These are phyloP conservation scores for Linnaemya vulpina DNA, from an alignment of 2,888 invertebrate species.

Conservation along the genomic window DNA sequence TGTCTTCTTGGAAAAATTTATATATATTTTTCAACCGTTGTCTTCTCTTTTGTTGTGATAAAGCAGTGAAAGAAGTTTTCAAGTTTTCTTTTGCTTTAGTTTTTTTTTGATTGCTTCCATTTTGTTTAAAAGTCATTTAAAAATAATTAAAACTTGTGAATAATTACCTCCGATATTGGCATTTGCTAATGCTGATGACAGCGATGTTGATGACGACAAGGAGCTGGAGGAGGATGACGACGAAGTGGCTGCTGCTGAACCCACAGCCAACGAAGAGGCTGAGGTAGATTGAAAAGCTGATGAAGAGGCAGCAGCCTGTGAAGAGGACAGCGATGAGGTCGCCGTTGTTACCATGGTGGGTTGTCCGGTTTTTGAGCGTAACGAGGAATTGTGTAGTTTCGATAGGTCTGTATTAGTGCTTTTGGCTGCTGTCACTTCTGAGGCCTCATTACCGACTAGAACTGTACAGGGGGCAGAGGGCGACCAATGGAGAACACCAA, in stretches of 20 bases:
- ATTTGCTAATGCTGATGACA: conserved; percentile 81
- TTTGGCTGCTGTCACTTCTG: conserved; percentile 88
- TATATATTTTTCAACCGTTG: conserved; percentile 18
- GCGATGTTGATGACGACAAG: conserved; percentile 84
- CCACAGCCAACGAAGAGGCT: conserved; percentile 84
- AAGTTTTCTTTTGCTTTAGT: conserved; percentile 44
- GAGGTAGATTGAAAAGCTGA: conserved; percentile 83
- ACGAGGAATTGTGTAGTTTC: conserved; percentile 87
- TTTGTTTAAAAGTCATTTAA: conserved; percentile 80
- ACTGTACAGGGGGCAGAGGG: conserved; percentile 92
- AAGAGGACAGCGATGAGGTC: conserved; percentile 82
- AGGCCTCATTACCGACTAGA: conserved; percentile 90
- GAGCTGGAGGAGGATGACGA: conserved; percentile 85
- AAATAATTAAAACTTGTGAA: conserved; percentile 82
- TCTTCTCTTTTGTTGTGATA: conserved; percentile 30
- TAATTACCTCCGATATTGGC: conserved; percentile 83
- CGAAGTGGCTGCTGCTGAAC: conserved; percentile 84
- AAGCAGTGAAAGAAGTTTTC: conserved; percentile 39
- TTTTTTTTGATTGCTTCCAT: conserved; percentile 45
- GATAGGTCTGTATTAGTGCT: conserved; percentile 88
- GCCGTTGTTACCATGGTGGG: conserved; percentile 84
- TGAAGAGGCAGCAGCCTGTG: conserved; percentile 87
- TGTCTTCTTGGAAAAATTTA: conserved; percentile 14
- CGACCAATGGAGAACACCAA: conserved; percentile 93
- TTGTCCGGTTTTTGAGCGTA: conserved; percentile 84